These are phyloP conservation scores for Camelus dromedarius DNA, from an alignment of 2,113 vertebrate species.

Conservation along the genomic window DNA sequence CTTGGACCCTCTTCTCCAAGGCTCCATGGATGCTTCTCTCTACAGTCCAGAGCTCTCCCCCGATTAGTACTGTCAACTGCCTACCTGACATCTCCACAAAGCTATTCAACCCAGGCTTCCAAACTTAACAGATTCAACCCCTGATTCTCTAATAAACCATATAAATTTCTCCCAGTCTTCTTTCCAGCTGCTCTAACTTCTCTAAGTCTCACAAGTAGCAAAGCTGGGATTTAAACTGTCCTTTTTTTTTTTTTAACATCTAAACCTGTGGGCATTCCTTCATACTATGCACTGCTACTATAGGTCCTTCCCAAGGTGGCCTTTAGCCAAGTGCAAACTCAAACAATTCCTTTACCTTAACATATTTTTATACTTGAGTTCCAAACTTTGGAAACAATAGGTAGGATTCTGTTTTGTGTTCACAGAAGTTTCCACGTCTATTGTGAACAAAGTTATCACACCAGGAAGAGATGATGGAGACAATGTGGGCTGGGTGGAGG, in stretches of 20 bases:
- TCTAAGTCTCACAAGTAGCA: not conserved
- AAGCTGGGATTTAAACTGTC: not conserved
- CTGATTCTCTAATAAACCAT: not conserved
- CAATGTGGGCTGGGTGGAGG: not conserved
- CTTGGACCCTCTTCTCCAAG: not conserved
- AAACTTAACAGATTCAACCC: not conserved
- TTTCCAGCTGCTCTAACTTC: not conserved
- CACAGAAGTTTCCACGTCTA: not conserved
- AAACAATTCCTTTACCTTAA: not conserved
- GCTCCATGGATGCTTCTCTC: not conserved
- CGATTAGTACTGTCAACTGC: not conserved
- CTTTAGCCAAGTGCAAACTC: not conserved
- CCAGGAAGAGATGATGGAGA: not conserved
- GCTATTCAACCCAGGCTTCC: not conserved
- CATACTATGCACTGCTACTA: not conserved
- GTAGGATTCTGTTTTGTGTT: not conserved
- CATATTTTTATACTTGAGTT: conserved; percentile 13
- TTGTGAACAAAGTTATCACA: conserved; percentile 7
- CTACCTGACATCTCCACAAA: not conserved
- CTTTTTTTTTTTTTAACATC: not conserved
- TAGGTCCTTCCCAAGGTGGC: not conserved
- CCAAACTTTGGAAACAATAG: not conserved
- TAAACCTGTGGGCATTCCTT: not conserved
- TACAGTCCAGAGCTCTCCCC: not conserved
- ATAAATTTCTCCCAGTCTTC: not conserved